phyloP scores from a whole-genome alignment of 2,797 vertebrate species.

The Hypotaenidia okinawae region DNA sequence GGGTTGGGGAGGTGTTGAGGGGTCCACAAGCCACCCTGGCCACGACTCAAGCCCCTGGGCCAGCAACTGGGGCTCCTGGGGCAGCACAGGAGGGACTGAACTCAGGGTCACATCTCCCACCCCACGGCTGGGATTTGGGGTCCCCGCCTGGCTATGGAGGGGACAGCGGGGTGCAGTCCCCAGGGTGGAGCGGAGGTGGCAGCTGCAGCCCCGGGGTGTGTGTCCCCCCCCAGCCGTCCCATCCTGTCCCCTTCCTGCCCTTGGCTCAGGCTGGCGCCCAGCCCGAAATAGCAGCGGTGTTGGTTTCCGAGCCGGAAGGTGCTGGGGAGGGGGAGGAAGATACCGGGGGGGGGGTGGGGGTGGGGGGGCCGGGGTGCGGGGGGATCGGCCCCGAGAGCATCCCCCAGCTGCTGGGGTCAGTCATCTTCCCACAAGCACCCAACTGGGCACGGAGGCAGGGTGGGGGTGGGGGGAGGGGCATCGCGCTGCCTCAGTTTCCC shows the following conservation, averaged over 20 bases:
- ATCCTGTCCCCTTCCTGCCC: constrained; percentile 37
- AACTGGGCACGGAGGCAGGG: background rate
- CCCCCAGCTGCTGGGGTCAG: constrained; percentile 46
- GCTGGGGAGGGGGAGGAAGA: constrained; percentile 24
- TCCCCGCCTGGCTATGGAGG: fast-evolving
- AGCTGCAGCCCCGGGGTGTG: background rate
- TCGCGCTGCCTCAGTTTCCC: background rate
- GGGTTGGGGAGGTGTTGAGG: too few relatives aligned
- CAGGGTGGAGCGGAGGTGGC: background rate
- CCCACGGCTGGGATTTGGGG: background rate
- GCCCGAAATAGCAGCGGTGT: constrained; percentile 62
- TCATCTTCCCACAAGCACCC: background rate
- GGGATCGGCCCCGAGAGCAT: background rate
- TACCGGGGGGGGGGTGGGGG: background rate
- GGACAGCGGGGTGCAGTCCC: background rate
- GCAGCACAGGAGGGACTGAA: background rate
- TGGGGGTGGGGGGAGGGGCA: fast-evolving
- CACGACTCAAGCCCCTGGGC: fast-evolving
- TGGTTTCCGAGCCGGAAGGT: constrained; percentile 67
- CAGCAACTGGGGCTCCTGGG: background rate
- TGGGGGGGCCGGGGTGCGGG: background rate
- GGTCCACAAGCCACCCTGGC: fast-evolving
- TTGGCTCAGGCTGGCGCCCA: constrained; percentile 23
- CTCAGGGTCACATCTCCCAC: background rate
- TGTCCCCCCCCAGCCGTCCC: background rate